These are phyloP conservation scores for Gastracanthus pulcherrimus DNA, from an alignment of 2,888 invertebrate species.

Conservation along the genomic window DNA sequence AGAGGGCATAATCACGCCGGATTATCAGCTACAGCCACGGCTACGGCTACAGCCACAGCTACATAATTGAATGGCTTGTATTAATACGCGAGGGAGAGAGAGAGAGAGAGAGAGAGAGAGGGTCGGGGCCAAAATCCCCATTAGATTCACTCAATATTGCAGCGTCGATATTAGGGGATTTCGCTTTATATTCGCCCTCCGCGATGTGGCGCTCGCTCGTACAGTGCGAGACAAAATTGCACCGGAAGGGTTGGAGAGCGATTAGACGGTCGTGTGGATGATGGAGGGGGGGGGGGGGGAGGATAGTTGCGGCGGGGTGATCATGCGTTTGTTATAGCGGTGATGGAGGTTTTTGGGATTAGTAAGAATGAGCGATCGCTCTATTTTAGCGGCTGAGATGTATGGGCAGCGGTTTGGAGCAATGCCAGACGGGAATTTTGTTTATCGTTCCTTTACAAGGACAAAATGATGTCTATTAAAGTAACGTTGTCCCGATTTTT, in stretches of 20 bases:
- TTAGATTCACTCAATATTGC: conserved; percentile 68
- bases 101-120: not conserved
- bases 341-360: conserved; percentile 1
- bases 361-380: too few species aligned
- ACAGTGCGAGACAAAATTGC: not conserved
- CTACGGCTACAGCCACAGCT: too few species aligned
- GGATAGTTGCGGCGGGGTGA: conserved; percentile 28
- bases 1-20: conserved; percentile 48
- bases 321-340: conserved; percentile 28
- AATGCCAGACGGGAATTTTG: too few species aligned
- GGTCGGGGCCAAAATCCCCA: conserved; percentile 59
- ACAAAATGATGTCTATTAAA: too few species aligned
- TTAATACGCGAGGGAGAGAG: conserved; percentile 57
- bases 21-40: too few species aligned
- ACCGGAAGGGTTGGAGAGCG: not conserved
- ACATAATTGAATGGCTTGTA: conserved; percentile 66
- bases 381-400: too few species aligned
- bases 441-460: too few species aligned
- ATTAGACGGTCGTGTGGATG: not conserved
- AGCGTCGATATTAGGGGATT: conserved; percentile 58
- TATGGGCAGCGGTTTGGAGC: too few species aligned
- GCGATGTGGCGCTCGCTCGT: not conserved
- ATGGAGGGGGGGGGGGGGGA: not conserved
- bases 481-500: too few species aligned
- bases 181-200: not conserved